These are phyloP conservation scores for Cuculus canorus DNA, from an alignment of 2,797 vertebrate genomes.

Conservation along the genomic window DNA sequence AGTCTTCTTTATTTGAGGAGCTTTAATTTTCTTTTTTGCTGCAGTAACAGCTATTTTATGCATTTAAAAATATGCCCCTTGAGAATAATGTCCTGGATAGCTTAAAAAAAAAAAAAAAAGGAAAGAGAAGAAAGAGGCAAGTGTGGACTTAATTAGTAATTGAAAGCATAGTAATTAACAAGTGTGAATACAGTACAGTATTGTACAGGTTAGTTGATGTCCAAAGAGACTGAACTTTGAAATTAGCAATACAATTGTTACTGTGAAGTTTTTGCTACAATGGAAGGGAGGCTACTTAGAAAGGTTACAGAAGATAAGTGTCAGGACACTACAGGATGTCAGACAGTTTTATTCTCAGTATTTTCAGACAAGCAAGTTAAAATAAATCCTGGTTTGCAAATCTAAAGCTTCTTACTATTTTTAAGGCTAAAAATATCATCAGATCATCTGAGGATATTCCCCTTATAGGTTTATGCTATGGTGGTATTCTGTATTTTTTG, in stretches of 20 bases:
- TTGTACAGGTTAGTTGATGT: neutral
- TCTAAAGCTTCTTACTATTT: neutral
- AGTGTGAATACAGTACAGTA: no score
- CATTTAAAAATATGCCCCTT: neutral
- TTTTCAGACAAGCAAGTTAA: constrained; percentile 36
- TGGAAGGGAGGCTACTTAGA: neutral
- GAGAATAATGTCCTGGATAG: neutral
- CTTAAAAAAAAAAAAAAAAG: neutral
- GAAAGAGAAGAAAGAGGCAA: neutral
- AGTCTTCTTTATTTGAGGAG: neutral
- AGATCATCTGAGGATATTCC: neutral
- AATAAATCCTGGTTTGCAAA: neutral
- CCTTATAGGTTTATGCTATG: neutral
- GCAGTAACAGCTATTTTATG: neutral
- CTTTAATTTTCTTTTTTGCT: neutral
- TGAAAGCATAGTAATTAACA: neutral
- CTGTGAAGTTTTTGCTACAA: neutral
- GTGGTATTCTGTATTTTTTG: neutral
- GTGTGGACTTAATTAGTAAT: neutral
- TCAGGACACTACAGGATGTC: neutral
- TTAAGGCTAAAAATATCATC: constrained; percentile 30
- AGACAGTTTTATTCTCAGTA: neutral
- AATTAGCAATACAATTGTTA: neutral
- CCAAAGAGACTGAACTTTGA: neutral
- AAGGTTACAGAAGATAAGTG: neutral